Percentiles rank a stretch among this genome's conserved stretches.
Conservation (phyloP, 2,113 vertebrate genomes). For the Tyto alba region DNA sequence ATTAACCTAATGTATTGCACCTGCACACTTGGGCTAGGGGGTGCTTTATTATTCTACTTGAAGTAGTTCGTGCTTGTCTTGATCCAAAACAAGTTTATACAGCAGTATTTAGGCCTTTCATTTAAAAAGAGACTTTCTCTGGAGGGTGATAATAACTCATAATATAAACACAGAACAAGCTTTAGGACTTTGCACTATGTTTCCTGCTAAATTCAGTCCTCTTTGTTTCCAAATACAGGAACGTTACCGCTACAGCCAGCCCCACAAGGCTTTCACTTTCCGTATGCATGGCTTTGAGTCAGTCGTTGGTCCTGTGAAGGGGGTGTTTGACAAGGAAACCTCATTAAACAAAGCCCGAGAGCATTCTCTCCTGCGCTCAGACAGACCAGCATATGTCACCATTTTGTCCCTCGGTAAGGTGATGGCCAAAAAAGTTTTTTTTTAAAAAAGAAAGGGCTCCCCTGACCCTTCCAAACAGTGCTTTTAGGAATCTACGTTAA, state of each 20-base stretch:
- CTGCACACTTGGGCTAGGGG: background rate
- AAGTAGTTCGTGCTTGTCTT: background rate
- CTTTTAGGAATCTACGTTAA: background rate
- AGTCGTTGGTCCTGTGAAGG: slow-evolving; percentile 94
- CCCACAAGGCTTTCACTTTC: slow-evolving; percentile 96
- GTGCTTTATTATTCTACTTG: background rate
- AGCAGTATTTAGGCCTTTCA: background rate
- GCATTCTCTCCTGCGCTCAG: slow-evolving; percentile 93
- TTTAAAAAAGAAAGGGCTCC: background rate
- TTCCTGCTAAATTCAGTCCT: background rate
- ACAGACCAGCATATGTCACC: slow-evolving; percentile 94
- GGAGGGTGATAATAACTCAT: background rate
- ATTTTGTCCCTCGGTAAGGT: slow-evolving; percentile 92
- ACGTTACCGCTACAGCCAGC: slow-evolving; percentile 94
- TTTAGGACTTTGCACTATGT: background rate
- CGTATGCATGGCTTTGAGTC: slow-evolving; percentile 98
- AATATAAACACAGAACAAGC: background rate
- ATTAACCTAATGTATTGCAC: background rate
- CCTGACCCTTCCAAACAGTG: too few relatives aligned
- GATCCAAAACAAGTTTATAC: background rate
- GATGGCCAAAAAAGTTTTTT: background rate
- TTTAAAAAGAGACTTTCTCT: background rate
- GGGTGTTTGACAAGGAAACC: slow-evolving; percentile 98
- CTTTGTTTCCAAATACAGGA: slow-evolving; percentile 72
- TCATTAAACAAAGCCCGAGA: slow-evolving; percentile 97